Evolutionary conservation across 2,888 invertebrate genomes (phyloP), one percentile per base, ranked within the genome.

Genomic region (Xanthia togata): DNA sequence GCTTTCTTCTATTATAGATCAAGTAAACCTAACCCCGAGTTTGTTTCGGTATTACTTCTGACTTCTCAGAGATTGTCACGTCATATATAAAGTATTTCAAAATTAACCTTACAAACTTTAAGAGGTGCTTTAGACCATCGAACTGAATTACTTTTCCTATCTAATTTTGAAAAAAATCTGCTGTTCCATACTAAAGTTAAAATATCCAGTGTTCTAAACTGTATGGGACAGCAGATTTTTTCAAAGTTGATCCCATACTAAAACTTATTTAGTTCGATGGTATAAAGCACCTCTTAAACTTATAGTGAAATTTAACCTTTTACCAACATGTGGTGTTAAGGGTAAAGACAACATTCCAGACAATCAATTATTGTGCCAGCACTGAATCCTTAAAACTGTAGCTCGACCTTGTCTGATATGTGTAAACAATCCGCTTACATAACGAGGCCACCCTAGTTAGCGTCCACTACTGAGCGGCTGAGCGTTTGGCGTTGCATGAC

Each of bases 401-500:
- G 76, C 82, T 82, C 88, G 93, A 92, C 94, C 94, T 94, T 94
- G 94, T 89, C 81, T 85, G 78, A 81, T 84, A 90, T 93, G 91
- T 92, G 91, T 91, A 92, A 93, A 93, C 93, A 93, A 93, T 93
- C 89, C 83, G 84, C 84, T 93, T 93, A 93, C 91, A 91, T 93
- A 93, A 93, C 92, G 90, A 95, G 94, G 94, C 88, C 93, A 89
- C 88, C 89, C 88, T 89, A 88, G 86, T 90, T 89, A 88, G 89
- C 81, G 84, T 86, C 88, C 89, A 90, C 90, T 89, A 89, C 84
- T 88, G 90, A 92, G 87, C 89, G 57, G 50, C 81, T 72, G 55
- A 81, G 59, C 85, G 82, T 80, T 82, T 80, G 82, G 63, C 85
- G 89, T 92, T 90, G 92, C 93, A 92, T 93, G 93, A 91, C 92